phyloP scores from a whole-genome alignment of 2,888 invertebrate species.

The Empis stercorea region DNA sequence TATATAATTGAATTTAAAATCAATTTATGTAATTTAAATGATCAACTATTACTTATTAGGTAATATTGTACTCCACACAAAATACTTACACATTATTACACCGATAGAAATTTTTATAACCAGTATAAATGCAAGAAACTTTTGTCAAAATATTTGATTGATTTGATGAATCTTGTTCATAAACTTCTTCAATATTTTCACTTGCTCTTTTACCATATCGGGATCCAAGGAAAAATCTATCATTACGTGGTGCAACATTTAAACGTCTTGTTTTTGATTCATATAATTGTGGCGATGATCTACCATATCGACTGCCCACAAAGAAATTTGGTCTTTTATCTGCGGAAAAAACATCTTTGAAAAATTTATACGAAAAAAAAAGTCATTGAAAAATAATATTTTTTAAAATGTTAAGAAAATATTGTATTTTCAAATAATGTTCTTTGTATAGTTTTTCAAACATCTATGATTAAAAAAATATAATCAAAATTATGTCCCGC shows the following conservation, averaged over 20 bases:
- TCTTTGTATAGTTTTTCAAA: too few species aligned
- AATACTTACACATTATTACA: conserved; percentile 38
- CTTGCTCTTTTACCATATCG: conserved; percentile 33
- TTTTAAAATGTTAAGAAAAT: too few species aligned
- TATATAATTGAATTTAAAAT: too few species aligned
- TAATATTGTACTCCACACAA: too few species aligned
- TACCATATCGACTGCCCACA: conserved; percentile 38
- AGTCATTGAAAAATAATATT: too few species aligned
- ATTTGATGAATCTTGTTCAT: conserved; percentile 18
- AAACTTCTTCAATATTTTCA: conserved; percentile 19
- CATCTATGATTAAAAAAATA: too few species aligned
- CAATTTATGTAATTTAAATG: too few species aligned
- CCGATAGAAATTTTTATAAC: conserved; percentile 40
- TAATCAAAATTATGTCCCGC: too few species aligned
- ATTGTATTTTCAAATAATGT: too few species aligned
- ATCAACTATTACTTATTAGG: too few species aligned
- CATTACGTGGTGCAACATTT: conserved; percentile 33
- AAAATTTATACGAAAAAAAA: too few species aligned
- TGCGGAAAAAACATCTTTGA: conserved; percentile 6
- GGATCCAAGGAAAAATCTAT: conserved; percentile 35
- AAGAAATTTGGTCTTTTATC: conserved; percentile 34
- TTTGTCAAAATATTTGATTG: conserved; percentile 19
- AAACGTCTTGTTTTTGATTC: conserved; percentile 27
- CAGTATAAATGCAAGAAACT: conserved; percentile 39
- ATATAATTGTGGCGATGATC: conserved; percentile 23